A percentile compares a stretch with the other conserved stretches of the same genome.
Conservation (phyloP, 2,888 invertebrate genomes). For the Cephus spinipes region DNA sequence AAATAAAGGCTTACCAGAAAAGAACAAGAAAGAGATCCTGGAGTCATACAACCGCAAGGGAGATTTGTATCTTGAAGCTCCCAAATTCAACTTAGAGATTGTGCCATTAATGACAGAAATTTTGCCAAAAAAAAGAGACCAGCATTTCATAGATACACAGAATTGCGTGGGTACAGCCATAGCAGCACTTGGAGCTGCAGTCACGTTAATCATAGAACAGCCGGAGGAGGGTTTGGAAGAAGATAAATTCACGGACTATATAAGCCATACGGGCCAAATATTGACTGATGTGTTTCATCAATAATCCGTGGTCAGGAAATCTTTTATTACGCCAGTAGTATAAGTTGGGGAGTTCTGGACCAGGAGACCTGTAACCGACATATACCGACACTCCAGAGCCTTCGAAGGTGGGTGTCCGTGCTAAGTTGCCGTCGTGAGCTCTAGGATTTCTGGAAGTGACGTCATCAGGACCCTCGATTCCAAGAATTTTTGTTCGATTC, state of each 20-base stretch:
- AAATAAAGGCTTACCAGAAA: constrained; percentile 22
- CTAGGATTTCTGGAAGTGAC: too few species aligned
- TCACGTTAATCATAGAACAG: constrained; percentile 20
- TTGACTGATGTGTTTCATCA: constrained; percentile 22
- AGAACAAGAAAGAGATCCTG: constrained; percentile 22
- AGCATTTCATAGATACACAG: constrained; percentile 24
- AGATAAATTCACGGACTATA: constrained; percentile 7
- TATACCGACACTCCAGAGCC: too few species aligned
- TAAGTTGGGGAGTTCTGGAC: too few species aligned
- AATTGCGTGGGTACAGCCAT: constrained; percentile 25
- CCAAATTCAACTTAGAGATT: constrained; percentile 24
- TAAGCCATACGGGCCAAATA: constrained; percentile 8
- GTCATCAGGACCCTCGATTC: too few species aligned
- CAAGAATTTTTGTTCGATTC: too few species aligned
- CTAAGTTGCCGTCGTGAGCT: too few species aligned
- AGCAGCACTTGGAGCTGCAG: constrained; percentile 18
- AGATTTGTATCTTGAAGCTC: constrained; percentile 26
- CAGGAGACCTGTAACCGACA: too few species aligned
- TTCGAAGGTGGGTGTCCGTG: too few species aligned
- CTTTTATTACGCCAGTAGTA: constrained; percentile 20
- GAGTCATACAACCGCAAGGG: constrained; percentile 20
- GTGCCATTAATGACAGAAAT: constrained; percentile 16
- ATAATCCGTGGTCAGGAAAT: constrained; percentile 20
- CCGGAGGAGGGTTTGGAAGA: constrained; percentile 21
- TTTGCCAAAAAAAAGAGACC: constrained; percentile 23